Base-by-base conservation (phyloP, 2,797 vertebrate genomes). In the Oreochromis grahami region DNA sequence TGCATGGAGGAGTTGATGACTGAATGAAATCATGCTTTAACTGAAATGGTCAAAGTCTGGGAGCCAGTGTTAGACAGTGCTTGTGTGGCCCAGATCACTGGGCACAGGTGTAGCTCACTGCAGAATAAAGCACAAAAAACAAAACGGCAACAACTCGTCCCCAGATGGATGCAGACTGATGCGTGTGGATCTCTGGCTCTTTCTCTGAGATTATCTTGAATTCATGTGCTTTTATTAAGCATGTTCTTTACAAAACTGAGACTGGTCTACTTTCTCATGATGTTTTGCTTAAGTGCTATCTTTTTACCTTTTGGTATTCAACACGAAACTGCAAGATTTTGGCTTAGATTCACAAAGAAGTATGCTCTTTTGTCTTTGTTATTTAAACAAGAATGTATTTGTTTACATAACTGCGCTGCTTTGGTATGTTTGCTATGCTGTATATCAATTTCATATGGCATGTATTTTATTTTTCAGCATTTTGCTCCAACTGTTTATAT, bases 1-100 rank as follows among this genome's bases (percentile, higher is more conserved):
- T 41, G 60, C n/a, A 8, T 21, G 34, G 34, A 41, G 11, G 21
- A 41, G 34, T 14, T 38, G 41, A 65, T 38, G 36, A 65, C 8
- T 38, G 19, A 38, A 65, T 3, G 34, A 65, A 13, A 0, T 38
- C 3, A 0, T 38, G 60, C 34, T 38, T 3, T 63, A 63, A 36
- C 32, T 63, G 19, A 63, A 19, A 36, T 63, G 32, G 58, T 63
- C 17, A 63, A 38, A 63, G 34, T 65, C 34, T 1, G 63, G 1
- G n/a, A 68, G 36, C 34, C 60, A 68, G 4, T 68, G 60, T 68
- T 36, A 65, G 60, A 8, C 7, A 0, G 60, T 34, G 56, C 56
- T 19, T 60, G 56, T 60, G 56, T 60, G 34, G 60, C 34, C 34
- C 19, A 65, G 34, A 65, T 38, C 60, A 21, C 60, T 38, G 60